Evolutionary conservation across 2,888 invertebrate genomes (phyloP).

Genomic region (Lepidonotus clava): DNA sequence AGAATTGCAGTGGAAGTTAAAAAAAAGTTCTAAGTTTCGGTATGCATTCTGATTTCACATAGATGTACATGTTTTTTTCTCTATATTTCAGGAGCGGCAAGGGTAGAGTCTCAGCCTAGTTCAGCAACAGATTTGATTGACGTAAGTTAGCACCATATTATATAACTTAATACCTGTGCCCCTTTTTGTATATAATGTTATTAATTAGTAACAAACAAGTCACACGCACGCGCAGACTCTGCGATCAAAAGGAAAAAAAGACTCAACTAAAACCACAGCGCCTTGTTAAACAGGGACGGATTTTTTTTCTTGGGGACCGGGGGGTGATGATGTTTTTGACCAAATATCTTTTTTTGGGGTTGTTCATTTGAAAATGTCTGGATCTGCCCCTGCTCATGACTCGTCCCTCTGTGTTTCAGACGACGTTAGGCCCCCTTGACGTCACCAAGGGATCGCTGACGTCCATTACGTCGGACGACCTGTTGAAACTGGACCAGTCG

Average conservation of each 20-base stretch:
- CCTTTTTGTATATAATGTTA: neutral
- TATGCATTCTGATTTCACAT: neutral
- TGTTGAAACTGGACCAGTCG: constrained; percentile 56
- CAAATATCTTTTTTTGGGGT: too few species aligned
- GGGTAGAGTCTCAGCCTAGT: neutral
- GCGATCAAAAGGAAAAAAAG: too few species aligned
- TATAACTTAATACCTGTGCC: neutral
- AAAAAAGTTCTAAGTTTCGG: too few species aligned
- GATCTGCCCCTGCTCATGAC: neutral
- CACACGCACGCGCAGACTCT: too few species aligned
- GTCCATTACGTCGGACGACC: constrained; percentile 69
- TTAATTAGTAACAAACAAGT: too few species aligned
- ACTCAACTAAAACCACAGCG: too few species aligned
- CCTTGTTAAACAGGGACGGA: neutral
- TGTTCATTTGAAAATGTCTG: too few species aligned
- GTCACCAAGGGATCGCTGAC: constrained; percentile 63
- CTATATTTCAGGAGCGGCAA: neutral
- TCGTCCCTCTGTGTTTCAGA: neutral
- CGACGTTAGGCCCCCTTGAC: neutral
- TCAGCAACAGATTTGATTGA: constrained; percentile 32
- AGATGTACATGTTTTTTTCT: neutral
- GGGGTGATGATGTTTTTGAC: too few species aligned
- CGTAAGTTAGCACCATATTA: neutral
- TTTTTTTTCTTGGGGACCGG: neutral
- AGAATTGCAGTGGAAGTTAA: too few species aligned